These are phyloP conservation scores for Drosophila percnosoma DNA, from an alignment of 2,888 invertebrate species.

Conservation along the genomic window DNA sequence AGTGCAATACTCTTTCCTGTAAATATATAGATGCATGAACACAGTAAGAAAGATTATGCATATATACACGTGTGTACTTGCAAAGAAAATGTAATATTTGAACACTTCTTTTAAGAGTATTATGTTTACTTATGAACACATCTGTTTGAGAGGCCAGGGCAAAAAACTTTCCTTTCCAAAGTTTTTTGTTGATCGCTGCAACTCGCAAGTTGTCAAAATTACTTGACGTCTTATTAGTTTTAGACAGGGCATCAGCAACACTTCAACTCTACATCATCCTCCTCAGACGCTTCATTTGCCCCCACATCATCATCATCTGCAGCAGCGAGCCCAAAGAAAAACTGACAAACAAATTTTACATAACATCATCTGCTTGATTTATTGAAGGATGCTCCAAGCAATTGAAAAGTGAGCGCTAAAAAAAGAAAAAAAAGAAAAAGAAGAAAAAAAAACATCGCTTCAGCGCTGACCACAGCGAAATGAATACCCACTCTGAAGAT, in stretches of 20 bases:
- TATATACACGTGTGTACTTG: slow-evolving; percentile 1
- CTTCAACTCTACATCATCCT: slow-evolving; percentile 36
- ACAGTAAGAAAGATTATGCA: background rate
- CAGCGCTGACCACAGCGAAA: slow-evolving; percentile 66
- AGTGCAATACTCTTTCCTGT: background rate
- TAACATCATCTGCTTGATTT: slow-evolving; percentile 58
- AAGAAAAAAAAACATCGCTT: slow-evolving; percentile 9
- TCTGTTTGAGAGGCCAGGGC: slow-evolving; percentile 3
- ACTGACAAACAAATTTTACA: slow-evolving; percentile 52
- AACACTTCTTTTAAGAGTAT: slow-evolving; percentile 5
- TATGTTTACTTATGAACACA: slow-evolving; percentile 8
- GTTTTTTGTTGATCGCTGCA: slow-evolving; percentile 33
- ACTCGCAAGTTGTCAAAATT: slow-evolving; percentile 73
- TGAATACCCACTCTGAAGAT: slow-evolving; percentile 51
- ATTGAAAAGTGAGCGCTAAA: slow-evolving; percentile 60
- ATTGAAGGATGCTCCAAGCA: slow-evolving; percentile 71
- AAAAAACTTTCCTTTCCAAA: slow-evolving; percentile 50
- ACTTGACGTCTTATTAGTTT: slow-evolving; percentile 81
- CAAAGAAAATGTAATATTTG: slow-evolving; percentile 6
- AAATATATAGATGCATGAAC: background rate
- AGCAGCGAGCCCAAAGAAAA: slow-evolving; percentile 28
- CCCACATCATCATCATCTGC: slow-evolving; percentile 11
- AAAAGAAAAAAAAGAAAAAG: slow-evolving; percentile 71
- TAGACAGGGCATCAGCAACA: slow-evolving; percentile 46
- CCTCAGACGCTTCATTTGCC: slow-evolving; percentile 17